Base-by-base conservation (phyloP, 2,113 vertebrate genomes). In the Anas platyrhynchos region DNA sequence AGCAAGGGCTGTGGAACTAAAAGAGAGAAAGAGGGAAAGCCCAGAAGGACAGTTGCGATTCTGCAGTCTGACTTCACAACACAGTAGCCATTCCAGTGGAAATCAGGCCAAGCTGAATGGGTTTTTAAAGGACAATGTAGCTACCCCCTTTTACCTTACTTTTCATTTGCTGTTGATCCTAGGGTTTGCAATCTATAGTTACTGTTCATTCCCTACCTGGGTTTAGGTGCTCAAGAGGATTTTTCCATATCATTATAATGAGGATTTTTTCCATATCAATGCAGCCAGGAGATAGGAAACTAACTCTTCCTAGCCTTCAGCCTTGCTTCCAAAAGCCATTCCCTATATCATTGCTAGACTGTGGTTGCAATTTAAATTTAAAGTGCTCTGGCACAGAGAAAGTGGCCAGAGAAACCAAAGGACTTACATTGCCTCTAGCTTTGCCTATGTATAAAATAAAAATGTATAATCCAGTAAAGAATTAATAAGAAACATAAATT, bases 221-320 rank as follows among this genome's bases (percentile, higher is more conserved):
- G 50, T 92, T 92, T 50, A 87, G 54, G 67, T 79, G 41, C 41
- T 95, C 73, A 68, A 78, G 86, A 43, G 14, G 44, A 93, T 20
- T 62, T 95, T 95, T 96, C 88, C 86, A 76, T 95, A 88, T 81
- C 73, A 94, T 84, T 92, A 69, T 43, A 83, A n/a, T 20, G 55
- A 80, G 34, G 71, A 89, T 73, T 83, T 96, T 97, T 95, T 83
- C 75, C 26, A 86, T 92, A 78, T 94, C 48, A 83, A 44, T 91
- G 43, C 38, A 43, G 34, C 25, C 43, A 89, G 31, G 27, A 83
- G 88, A 72, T 23, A 91, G 27, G 31, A 83, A 84, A 72, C 26
- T 43, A 44, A 65, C 43, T 34, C 68, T 63, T 96, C 77, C 81
- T 31, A 88, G 7, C n/a, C 7, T 63, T 77, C 78, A 68, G 58